A percentile compares a stretch with the other conserved stretches of the same genome.
Evolutionary conservation across 2,888 invertebrate species (phyloP).

Genomic region (Drosophila conformis): DNA sequence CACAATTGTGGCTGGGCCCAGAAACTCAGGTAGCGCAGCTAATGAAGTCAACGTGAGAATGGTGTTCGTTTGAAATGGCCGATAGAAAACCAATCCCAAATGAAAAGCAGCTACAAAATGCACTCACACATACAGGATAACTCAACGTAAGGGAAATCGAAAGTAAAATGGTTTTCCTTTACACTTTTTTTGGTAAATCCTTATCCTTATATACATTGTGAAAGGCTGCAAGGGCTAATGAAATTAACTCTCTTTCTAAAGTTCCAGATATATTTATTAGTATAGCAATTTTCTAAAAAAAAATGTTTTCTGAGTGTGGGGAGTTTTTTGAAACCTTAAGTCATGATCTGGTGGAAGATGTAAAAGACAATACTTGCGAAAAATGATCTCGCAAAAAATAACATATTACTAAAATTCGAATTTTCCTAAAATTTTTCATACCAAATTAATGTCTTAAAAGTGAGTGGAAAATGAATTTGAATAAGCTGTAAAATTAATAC

Average conservation of each 20-base stretch:
- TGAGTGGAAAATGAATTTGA: too few relatives aligned
- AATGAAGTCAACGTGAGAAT: neutral
- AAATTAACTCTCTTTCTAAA: neutral
- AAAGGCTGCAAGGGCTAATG: too few relatives aligned
- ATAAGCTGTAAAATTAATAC: neutral
- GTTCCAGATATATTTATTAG: too few relatives aligned
- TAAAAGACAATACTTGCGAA: too few relatives aligned
- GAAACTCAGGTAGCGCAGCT: slow-evolving; percentile 3
- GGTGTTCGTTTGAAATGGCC: neutral
- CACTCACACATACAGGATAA: neutral
- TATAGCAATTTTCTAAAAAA: neutral
- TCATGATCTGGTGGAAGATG: neutral
- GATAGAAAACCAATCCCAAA: neutral
- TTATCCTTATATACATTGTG: neutral
- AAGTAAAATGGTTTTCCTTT: neutral
- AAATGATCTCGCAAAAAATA: neutral
- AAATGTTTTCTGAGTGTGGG: neutral
- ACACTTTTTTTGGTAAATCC: neutral
- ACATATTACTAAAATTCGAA: neutral
- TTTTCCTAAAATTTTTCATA: neutral
- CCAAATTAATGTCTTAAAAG: neutral
- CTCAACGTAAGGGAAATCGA: neutral
- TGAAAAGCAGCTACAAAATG: neutral
- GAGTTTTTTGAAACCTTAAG: neutral
- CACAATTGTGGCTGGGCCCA: neutral